Evolutionary conservation across 2,113 vertebrate species (phyloP), one percentile per base, ranked within the genome.

Genomic region (Patagioenas fasciata): DNA sequence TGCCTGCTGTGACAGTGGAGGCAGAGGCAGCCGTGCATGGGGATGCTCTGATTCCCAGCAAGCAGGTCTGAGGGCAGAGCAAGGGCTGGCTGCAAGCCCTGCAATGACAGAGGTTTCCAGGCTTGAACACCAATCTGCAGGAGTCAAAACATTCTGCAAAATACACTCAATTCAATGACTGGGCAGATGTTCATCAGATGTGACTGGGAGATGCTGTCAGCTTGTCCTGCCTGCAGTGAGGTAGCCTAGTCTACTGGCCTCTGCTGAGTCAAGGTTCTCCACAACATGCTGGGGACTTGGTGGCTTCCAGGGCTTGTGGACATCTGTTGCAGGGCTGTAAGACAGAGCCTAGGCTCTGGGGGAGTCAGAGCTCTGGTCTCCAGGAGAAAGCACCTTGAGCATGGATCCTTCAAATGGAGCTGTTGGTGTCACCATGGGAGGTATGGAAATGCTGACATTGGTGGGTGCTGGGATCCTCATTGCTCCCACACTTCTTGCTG

Each of bases 381-480:
- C 50, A 80, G 64, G 5, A 67, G 9, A 81, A 87, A 70, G 3
- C 5, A 66, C 4, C 23, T 12, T 57, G 11, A 66, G 19, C 29
- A 71, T 9, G 21, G 18, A 36, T 54, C 0, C 34, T 78, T 57
- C 51, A 56, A 13, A 6, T n/a, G 20, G 24, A 57, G 36, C 42
- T 53, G 34, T 36, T 2, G 0, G 5, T 48, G 78, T n/a, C 28
- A 34, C 60, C 0, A 0, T 32, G 25, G 24, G 28, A 66, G 15
- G 4, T 57, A 48, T 4, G 9, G 40, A 54, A 78, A 78, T 40
- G 50, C 7, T 73, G 72, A 34, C 5, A 20, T 7, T 42, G 21
- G 21, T n/a, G 23, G 50, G 19, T 42, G 19, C 42, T 56, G 53
- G 19, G 10, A 13, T 80, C 32, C 20, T 77, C 44, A 15, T 8